Conservation (phyloP, 1,140 invertebrate species). For the Notospermus geniculatus region DNA sequence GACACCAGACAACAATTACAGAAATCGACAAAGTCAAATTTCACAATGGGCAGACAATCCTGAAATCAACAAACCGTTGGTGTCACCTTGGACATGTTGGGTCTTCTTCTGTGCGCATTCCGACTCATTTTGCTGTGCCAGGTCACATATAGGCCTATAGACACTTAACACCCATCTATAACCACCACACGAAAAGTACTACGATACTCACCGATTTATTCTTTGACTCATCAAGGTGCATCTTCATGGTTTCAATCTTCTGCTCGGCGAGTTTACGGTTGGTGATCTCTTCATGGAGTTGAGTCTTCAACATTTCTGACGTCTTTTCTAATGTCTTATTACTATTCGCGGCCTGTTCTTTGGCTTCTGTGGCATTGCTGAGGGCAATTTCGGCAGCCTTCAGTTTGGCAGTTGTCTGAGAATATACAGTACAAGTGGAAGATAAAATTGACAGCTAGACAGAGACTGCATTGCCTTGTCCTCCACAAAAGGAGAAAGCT, state of each 20-base stretch:
- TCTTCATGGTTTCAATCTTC: conserved; percentile 24
- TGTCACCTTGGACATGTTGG: no score
- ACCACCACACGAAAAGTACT: conserved; percentile 4
- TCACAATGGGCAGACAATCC: no score
- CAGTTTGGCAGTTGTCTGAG: conserved; percentile 34
- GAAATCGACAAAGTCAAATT: no score
- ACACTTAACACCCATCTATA: background rate
- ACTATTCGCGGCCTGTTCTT: conserved; percentile 30
- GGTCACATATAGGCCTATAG: no score
- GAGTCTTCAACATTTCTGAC: conserved; percentile 26
- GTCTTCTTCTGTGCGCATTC: no score
- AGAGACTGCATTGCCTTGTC: no score
- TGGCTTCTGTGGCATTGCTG: conserved; percentile 22
- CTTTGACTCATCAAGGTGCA: conserved; percentile 28
- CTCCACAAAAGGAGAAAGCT: no score
- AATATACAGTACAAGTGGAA: background rate
- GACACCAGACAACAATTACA: no score
- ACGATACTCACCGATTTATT: conserved; percentile 29
- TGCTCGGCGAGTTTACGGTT: conserved; percentile 30
- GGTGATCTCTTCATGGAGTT: conserved; percentile 28
- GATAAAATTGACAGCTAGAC: no score
- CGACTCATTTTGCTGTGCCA: no score
- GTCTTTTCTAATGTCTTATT: conserved; percentile 25
- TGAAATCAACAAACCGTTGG: no score
- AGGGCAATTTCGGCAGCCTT: conserved; percentile 34